These are phyloP conservation scores for Himalopsyche kuldschensis DNA, from an alignment of 2,888 invertebrate genomes.

Conservation along the genomic window DNA sequence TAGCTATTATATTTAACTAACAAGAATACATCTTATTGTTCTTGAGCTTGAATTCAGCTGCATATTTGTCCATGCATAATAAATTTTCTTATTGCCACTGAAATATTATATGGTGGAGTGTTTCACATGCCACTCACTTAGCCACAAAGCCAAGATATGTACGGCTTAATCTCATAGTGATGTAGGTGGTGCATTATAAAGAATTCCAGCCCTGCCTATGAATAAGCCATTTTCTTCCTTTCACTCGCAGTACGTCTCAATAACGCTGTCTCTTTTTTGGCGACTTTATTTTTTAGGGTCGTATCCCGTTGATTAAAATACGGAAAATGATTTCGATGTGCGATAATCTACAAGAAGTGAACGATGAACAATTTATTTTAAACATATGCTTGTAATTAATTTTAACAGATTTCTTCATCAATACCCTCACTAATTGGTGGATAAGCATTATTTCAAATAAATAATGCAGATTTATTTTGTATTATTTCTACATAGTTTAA, in stretches of 20 bases:
- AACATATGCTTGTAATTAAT: no score
- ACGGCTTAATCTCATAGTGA: not conserved
- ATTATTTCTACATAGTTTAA: no score
- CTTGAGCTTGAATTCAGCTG: no score
- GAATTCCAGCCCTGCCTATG: not conserved
- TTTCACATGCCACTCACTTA: not conserved
- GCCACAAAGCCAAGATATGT: not conserved
- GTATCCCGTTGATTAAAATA: constrained; percentile 19
- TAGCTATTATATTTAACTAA: no score
- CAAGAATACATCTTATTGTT: no score
- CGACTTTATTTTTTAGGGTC: constrained; percentile 13
- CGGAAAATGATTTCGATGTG: not conserved
- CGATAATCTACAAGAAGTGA: not conserved
- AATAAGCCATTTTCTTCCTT: not conserved
- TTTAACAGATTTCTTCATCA: no score
- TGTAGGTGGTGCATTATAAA: not conserved
- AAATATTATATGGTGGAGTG: no score
- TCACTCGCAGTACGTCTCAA: not conserved
- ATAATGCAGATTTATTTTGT: no score
- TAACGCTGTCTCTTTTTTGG: constrained; percentile 2
- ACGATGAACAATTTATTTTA: not conserved
- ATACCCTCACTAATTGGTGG: no score
- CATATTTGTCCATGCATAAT: no score
- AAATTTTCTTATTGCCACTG: no score
- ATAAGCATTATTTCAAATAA: no score